These are phyloP conservation scores for Gymnothorax javanicus DNA, from an alignment of 2,797 vertebrate genomes.

Conservation along the genomic window DNA sequence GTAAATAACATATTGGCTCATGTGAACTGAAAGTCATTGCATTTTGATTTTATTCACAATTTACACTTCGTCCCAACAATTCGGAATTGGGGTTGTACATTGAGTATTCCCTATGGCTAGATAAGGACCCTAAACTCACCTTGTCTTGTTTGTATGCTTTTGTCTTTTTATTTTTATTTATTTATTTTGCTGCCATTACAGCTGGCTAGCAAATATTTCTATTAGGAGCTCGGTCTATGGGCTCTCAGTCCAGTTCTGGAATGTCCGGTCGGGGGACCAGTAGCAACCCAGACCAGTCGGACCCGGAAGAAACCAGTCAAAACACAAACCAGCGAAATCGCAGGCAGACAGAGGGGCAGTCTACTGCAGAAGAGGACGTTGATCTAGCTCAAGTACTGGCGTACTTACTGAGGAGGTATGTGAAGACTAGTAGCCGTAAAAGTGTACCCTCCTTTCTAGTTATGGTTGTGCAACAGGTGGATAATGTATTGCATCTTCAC, in stretches of 20 bases:
- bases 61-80: too few species aligned
- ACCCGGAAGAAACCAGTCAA: conserved; percentile 66
- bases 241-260: conserved; percentile 86
- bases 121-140: too few species aligned
- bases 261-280: conserved; percentile 81
- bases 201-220: neutral
- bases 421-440: conserved; percentile 20
- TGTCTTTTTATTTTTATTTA: neutral
- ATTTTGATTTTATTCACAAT: too few species aligned
- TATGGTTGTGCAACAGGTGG: neutral
- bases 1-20: too few species aligned
- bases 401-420: conserved; percentile 90
- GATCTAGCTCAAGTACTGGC: conserved; percentile 91
- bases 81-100: too few species aligned
- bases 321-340: conserved; percentile 48
- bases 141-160: neutral
- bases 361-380: conserved; percentile 49
- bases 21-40: too few species aligned
- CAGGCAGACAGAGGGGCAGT: conserved; percentile 60
- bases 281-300: conserved; percentile 75
- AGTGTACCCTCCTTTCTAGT: too few species aligned
- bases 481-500: neutral
- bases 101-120: too few species aligned
- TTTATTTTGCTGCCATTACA: neutral
- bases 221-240: conserved; percentile 76